Percentiles rank a stretch among this genome's conserved stretches.
Evolutionary conservation across 2,888 invertebrate genomes (phyloP).

Genomic region (Agrochola lychnidis): DNA sequence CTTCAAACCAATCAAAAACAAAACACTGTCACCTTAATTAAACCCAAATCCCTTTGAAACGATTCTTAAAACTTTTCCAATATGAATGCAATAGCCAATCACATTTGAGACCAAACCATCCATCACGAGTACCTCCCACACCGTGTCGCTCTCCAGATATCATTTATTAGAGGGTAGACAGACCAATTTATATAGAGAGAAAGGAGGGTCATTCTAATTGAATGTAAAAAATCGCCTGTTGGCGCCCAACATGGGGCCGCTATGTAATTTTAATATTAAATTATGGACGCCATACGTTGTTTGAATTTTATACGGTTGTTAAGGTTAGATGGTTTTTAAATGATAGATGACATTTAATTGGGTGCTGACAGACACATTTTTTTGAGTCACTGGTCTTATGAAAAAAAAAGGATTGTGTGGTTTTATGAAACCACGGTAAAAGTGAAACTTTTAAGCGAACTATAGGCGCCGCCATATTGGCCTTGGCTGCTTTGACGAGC

Average conservation of each 20-base stretch:
- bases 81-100: slow-evolving; percentile 74
- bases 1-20: neutral
- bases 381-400: neutral
- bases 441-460: too few relatives aligned
- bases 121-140: slow-evolving; percentile 84
- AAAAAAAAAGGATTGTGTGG: too few relatives aligned
- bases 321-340: slow-evolving; percentile 24
- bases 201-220: slow-evolving; percentile 87
- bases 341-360: slow-evolving; percentile 30
- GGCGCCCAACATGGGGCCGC: slow-evolving; percentile 77
- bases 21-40: slow-evolving; percentile 3
- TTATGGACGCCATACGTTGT: slow-evolving; percentile 77
- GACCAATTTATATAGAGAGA: slow-evolving; percentile 86
- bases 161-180: slow-evolving; percentile 87
- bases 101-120: slow-evolving; percentile 75
- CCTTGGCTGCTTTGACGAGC: too few relatives aligned
- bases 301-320: slow-evolving; percentile 50
- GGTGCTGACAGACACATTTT: neutral
- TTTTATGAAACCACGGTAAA: too few relatives aligned
- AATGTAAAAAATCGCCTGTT: slow-evolving; percentile 88
- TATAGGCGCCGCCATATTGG: too few relatives aligned
- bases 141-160: slow-evolving; percentile 79
- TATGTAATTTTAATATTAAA: slow-evolving; percentile 87
- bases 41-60: neutral
- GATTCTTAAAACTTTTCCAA: slow-evolving; percentile 42